Conservation (phyloP, 2,113 vertebrate genomes). For the Terrapene triunguis region DNA sequence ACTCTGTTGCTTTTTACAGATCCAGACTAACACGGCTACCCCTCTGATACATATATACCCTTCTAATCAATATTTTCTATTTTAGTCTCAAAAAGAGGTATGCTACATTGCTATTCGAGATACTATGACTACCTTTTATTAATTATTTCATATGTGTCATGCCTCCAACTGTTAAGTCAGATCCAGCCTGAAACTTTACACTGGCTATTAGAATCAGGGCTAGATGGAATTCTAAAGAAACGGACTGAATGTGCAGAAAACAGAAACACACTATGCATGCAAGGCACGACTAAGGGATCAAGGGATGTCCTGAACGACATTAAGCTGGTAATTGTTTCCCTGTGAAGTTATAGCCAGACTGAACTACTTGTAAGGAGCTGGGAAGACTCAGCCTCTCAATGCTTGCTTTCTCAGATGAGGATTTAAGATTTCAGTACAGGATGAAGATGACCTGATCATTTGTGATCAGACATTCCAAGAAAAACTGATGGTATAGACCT, state of each 20-base stretch:
- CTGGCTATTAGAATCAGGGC: background rate
- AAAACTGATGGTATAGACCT: background rate
- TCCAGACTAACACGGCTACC: too few relatives aligned
- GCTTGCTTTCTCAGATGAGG: background rate
- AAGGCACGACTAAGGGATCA: background rate
- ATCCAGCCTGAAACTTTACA: slow-evolving; percentile 19
- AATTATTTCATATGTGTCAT: background rate
- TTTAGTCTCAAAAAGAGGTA: background rate
- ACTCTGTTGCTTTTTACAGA: too few relatives aligned
- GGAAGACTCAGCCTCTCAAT: slow-evolving; percentile 23
- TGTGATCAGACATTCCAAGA: background rate
- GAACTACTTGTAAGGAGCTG: background rate
- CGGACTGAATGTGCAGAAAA: background rate
- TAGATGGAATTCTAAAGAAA: slow-evolving; percentile 2
- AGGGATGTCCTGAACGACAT: background rate
- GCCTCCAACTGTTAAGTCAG: slow-evolving; percentile 12
- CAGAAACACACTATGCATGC: background rate
- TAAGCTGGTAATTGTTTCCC: background rate
- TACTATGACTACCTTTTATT: background rate
- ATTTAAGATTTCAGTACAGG: background rate
- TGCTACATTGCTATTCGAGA: slow-evolving; percentile 14
- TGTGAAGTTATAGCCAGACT: background rate
- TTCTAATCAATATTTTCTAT: background rate
- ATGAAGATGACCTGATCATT: background rate
- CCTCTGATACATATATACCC: background rate